phyloP scores from a whole-genome alignment of 2,888 invertebrate genomes.

The Stenotaenia linearis region DNA sequence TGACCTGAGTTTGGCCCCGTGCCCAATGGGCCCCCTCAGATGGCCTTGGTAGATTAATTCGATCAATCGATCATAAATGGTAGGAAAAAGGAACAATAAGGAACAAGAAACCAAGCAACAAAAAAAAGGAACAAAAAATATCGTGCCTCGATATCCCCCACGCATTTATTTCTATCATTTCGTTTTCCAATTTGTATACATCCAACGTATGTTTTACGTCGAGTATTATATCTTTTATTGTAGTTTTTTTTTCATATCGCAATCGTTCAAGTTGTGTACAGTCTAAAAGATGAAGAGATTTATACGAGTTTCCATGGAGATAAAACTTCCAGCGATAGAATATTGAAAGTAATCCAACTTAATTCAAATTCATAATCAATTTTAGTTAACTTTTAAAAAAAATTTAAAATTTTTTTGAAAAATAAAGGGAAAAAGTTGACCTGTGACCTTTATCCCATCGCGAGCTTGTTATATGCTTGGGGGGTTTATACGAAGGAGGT shows the following conservation, averaged over 20 bases:
- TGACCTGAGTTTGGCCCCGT: constrained; percentile 20
- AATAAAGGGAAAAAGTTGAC: too few species aligned
- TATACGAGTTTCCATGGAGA: background rate
- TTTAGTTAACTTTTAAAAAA: background rate
- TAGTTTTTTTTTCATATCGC: background rate
- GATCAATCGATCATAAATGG: constrained; percentile 21
- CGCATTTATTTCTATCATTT: background rate
- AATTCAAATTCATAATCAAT: background rate
- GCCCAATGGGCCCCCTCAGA: constrained; percentile 17
- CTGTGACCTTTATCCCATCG: background rate
- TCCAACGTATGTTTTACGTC: background rate
- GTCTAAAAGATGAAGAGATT: background rate
- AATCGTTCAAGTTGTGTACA: background rate
- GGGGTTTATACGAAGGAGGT: background rate
- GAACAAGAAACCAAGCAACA: background rate
- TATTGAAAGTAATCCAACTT: background rate
- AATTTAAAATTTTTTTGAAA: too few species aligned
- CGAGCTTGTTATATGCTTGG: background rate
- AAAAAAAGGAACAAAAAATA: background rate
- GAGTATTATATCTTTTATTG: background rate
- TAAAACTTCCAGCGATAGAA: background rate
- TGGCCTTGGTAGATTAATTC: constrained; percentile 24
- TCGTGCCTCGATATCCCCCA: background rate
- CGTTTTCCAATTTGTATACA: background rate
- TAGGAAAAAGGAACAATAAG: constrained; percentile 1